Conservation (phyloP, 2,888 invertebrate species). For the Calameuta filiformis region DNA sequence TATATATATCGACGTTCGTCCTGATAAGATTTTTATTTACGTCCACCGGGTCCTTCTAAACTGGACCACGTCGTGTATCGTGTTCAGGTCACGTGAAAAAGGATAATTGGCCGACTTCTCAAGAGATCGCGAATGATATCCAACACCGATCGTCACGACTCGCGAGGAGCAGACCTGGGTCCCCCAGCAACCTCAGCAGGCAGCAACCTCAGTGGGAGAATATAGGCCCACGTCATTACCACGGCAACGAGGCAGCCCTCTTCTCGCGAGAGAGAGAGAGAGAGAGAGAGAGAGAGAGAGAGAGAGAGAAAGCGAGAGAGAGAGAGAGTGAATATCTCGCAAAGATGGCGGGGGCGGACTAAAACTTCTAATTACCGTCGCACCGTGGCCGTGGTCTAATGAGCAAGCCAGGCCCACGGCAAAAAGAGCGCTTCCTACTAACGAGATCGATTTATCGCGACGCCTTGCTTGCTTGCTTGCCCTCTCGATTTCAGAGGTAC, state of each 20-base stretch:
- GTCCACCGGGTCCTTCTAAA: background rate
- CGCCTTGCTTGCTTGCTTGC: background rate
- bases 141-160: background rate
- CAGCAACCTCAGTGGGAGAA: background rate
- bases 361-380: slow-evolving; percentile 62
- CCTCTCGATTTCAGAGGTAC: background rate
- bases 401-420: slow-evolving; percentile 49
- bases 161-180: slow-evolving; percentile 1
- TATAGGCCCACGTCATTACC: background rate
- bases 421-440: slow-evolving; percentile 59
- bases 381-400: slow-evolving; percentile 55
- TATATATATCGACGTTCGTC: background rate
- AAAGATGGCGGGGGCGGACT: slow-evolving; percentile 42
- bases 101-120: slow-evolving; percentile 38
- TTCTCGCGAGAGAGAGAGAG: background rate
- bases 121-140: background rate
- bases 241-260: slow-evolving; percentile 6
- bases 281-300: slow-evolving; percentile 7
- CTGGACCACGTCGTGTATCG: background rate
- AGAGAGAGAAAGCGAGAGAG: slow-evolving; percentile 9
- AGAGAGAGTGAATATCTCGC: slow-evolving; percentile 48
- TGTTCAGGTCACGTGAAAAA: slow-evolving; percentile 31
- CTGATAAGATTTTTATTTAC: background rate
- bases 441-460: slow-evolving; percentile 57
- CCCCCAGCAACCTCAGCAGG: background rate